Percentiles rank a stretch among this genome's conserved stretches.
Evolutionary conservation across 2,888 invertebrate genomes (phyloP).

Genomic region (Eupelmus urozonus): DNA sequence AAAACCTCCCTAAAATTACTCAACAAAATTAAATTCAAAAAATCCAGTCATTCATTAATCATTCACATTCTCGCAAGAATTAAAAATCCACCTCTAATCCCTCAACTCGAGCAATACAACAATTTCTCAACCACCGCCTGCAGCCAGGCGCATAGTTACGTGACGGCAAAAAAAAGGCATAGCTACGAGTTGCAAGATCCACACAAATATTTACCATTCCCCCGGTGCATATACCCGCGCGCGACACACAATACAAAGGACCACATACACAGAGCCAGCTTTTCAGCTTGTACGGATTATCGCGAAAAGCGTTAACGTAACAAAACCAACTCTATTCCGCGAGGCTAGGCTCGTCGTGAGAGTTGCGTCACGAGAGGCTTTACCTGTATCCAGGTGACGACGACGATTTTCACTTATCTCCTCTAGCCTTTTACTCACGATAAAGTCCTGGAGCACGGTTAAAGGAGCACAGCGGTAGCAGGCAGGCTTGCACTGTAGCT

Average conservation of each 20-base stretch:
- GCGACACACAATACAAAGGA: neutral
- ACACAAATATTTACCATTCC: slow-evolving; percentile 23
- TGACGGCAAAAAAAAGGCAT: no score
- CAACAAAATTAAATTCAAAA: no score
- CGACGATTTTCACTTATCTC: slow-evolving; percentile 65
- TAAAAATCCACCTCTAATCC: no score
- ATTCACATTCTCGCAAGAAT: no score
- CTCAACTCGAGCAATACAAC: neutral
- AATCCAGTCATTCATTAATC: no score
- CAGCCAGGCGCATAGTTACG: neutral
- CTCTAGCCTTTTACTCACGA: slow-evolving; percentile 63
- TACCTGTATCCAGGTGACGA: slow-evolving; percentile 58
- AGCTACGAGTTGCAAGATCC: neutral
- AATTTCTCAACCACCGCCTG: neutral
- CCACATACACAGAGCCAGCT: neutral
- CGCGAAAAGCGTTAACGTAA: slow-evolving; percentile 20
- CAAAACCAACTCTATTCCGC: slow-evolving; percentile 33
- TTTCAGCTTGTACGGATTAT: neutral
- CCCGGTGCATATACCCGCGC: neutral
- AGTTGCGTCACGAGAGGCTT: slow-evolving; percentile 64
- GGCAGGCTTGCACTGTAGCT: no score
- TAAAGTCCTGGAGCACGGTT: slow-evolving; percentile 52
- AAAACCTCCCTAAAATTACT: no score
- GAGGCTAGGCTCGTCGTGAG: slow-evolving; percentile 53
- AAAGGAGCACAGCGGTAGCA: neutral